Percentiles rank a stretch among this genome's conserved stretches.
phyloP scores from a whole-genome alignment of 2,888 invertebrate species.

The Meta bourneti region DNA sequence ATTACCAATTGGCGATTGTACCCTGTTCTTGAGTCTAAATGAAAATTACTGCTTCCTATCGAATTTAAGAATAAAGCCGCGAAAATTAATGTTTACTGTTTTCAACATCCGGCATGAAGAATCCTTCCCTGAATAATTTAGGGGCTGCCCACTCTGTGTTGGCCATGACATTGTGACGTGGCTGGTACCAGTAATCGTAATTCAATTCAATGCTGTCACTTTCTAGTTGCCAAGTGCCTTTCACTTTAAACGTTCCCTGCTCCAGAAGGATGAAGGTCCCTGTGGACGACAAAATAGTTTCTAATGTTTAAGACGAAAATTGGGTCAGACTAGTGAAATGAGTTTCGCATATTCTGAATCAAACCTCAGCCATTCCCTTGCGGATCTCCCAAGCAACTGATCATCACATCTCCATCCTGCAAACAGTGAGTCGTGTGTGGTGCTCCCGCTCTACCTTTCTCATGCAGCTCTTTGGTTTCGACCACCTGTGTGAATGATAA shows the following conservation, averaged over 20 bases:
- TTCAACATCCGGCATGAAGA: constrained; percentile 82
- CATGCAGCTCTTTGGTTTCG: constrained; percentile 89
- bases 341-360: not conserved
- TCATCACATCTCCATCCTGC: constrained; percentile 95
- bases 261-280: constrained; percentile 92
- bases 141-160: constrained; percentile 97
- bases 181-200: constrained; percentile 99
- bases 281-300: constrained; percentile 74
- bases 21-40: too few species aligned
- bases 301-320: not conserved
- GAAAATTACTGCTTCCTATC: too few species aligned
- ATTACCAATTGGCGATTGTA: too few species aligned
- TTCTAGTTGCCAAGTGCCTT: constrained; percentile 89
- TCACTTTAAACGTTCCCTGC: constrained; percentile 88
- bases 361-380: constrained; percentile 90
- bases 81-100: constrained; percentile 35
- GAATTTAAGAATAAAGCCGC: too few species aligned
- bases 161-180: constrained; percentile 93
- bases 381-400: constrained; percentile 94
- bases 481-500: constrained; percentile 84
- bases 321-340: too few species aligned
- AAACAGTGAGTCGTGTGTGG: constrained; percentile 97
- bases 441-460: constrained; percentile 87
- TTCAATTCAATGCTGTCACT: constrained; percentile 79
- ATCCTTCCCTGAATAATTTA: constrained; percentile 87